Evolutionary conservation across 2,888 invertebrate genomes (phyloP).

Genomic region (Celastrina argiolus): DNA sequence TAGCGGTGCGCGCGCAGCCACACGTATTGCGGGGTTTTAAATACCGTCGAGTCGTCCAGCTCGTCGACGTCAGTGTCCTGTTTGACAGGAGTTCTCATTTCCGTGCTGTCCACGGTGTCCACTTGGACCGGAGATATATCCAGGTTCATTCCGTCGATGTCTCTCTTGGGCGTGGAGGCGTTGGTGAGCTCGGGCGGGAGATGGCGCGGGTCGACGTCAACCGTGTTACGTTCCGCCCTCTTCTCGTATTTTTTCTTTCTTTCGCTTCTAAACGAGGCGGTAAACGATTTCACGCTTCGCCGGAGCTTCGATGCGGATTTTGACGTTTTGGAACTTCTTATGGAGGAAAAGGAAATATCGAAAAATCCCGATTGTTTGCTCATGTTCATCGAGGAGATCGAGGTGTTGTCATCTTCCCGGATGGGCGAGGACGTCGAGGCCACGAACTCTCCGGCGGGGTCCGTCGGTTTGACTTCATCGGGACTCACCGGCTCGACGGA

Average conservation of each 20-base stretch:
- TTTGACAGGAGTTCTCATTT: slow-evolving; percentile 48
- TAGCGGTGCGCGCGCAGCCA: slow-evolving; percentile 61
- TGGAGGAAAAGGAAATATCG: slow-evolving; percentile 70
- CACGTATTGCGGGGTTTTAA: slow-evolving; percentile 66
- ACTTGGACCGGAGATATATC: slow-evolving; percentile 70
- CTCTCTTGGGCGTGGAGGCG: slow-evolving; percentile 60
- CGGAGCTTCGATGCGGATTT: slow-evolving; percentile 71
- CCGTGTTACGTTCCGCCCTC: slow-evolving; percentile 59
- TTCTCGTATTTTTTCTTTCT: slow-evolving; percentile 74
- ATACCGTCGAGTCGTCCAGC: slow-evolving; percentile 60
- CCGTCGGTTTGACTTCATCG: slow-evolving; percentile 63
- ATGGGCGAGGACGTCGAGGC: slow-evolving; percentile 71
- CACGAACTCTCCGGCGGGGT: slow-evolving; percentile 63
- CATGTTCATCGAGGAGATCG: slow-evolving; percentile 67
- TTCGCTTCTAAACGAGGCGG: slow-evolving; percentile 73
- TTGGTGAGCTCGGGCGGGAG: slow-evolving; percentile 53
- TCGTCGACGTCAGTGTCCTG: slow-evolving; percentile 51
- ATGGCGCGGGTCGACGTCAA: slow-evolving; percentile 62
- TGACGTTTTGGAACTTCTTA: slow-evolving; percentile 63
- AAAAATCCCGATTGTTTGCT: slow-evolving; percentile 74
- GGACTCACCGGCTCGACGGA: slow-evolving; percentile 65
- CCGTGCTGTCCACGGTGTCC: slow-evolving; percentile 67
- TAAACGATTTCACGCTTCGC: slow-evolving; percentile 71
- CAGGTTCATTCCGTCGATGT: slow-evolving; percentile 59
- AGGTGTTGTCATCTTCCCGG: slow-evolving; percentile 67